Base-by-base conservation (phyloP, 35 echinoderm and acorn worm species). In the Stichopus chloronotus region DNA sequence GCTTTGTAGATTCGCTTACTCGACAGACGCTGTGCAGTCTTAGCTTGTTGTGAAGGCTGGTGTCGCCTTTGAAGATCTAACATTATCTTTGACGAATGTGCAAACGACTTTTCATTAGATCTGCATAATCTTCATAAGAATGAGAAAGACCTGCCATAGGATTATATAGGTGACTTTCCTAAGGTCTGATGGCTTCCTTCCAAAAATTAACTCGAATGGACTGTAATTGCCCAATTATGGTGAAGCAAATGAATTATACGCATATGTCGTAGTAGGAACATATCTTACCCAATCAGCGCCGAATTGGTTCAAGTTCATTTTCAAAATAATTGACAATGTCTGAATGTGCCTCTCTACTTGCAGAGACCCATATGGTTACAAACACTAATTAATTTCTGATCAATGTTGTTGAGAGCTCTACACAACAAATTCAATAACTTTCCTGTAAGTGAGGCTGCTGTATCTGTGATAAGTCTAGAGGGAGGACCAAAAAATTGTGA, bases 281-380 rank as follows among this genome's bases (percentile, higher is more conserved):
- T 59, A 87, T 87, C 84, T 87, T 22, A 87, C 59, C 84, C 84
- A 61, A 87, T 87, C 84, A 6, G 7, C 60, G 7, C 84, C 84
- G 20, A 87, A 87, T 43, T 87, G 84, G 59, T 87, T 65, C 9
- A 87, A 12, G 59, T 87, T 19, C 6, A 59, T 71, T 25, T 85
- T 63, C 5, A 56, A 65, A 83, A 93, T 53, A 14, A 53, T 65
- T 19, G 52, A 59, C 10, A 93, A 21, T 22, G 80, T 59, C 20
- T 60, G 79, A 84, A 93, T 93, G 69, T 83, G 91, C 79, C 91
- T 79, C 24, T 92, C 91, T 19, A 81, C 77, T 20, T 92, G 91
- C 6, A 92, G 77, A 24, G 74, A 53, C 6, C 91, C 91, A 82
- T n/a, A n/a, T 92, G 91, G 79, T 92, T 92, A 2, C 20, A 7